phyloP scores from a whole-genome alignment of 1,140 invertebrate species.

The Drosophila varians region DNA sequence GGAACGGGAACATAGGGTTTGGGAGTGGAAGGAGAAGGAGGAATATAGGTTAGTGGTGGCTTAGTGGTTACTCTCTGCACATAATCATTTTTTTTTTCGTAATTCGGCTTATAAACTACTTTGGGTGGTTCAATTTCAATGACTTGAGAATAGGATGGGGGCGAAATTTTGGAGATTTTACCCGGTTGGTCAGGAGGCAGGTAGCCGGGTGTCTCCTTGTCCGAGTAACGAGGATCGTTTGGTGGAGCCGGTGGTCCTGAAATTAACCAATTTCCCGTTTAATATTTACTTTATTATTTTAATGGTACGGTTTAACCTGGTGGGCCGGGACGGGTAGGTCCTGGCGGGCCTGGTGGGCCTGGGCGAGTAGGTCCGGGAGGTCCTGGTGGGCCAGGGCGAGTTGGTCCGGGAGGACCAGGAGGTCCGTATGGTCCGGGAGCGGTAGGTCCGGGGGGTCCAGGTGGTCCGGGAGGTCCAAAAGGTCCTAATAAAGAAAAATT shows the following conservation, averaged over 20 bases:
- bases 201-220: constrained; percentile 71
- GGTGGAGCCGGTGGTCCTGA: constrained; percentile 27
- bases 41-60: constrained; percentile 78
- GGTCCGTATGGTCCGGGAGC: constrained; percentile 57
- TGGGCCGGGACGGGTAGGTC: constrained; percentile 20
- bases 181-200: constrained; percentile 73
- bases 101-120: constrained; percentile 64
- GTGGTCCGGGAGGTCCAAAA: constrained; percentile 44
- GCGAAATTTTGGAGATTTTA: constrained; percentile 56
- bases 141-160: constrained; percentile 52
- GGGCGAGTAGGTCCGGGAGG: constrained; percentile 15
- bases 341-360: constrained; percentile 6
- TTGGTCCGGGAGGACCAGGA: constrained; percentile 51
- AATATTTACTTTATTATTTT: no score
- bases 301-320: not conserved
- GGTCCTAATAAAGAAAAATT: constrained; percentile 8
- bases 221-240: constrained; percentile 71
- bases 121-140: constrained; percentile 52
- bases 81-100: constrained; percentile 67
- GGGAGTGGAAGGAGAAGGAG: constrained; percentile 69
- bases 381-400: constrained; percentile 55
- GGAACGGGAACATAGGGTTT: constrained; percentile 55
- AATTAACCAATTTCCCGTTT: no score
- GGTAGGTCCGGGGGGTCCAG: constrained; percentile 68
- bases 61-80: constrained; percentile 64